Evolutionary conservation across 2,888 invertebrate species (phyloP), one percentile per base, ranked within the genome.

Genomic region (Spodoptera exigua): DNA sequence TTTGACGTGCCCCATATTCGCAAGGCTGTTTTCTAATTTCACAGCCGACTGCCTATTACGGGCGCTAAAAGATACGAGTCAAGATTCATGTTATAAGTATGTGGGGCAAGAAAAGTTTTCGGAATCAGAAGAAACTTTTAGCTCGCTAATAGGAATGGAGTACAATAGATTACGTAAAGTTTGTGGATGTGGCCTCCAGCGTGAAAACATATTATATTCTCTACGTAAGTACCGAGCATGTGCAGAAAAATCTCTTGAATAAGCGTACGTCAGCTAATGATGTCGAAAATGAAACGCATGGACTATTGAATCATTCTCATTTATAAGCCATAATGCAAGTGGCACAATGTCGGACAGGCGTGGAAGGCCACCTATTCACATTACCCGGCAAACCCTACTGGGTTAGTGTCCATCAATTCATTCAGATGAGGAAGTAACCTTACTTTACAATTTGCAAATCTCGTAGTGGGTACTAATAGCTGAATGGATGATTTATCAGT

Each of bases 291-390:
- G 83, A 85, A 81, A 86, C 84, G 83, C 80, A 81, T 73, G 67
- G 78, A 74, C 84, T 84, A 90, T 90, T 88, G 84, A 88, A 80
- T 75, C 71, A 76, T 70, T 80, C 74, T 84, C 85, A 89, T 90
- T 90, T 88, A 91, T 84, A 70, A 64, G 66, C 51, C 63, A 82
- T 85, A 87, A 86, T 86, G 83, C 83, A 79, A 82, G 71, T 78
- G 77, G 78, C 81, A 91, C 89, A 91, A 89, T 91, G 86, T 83
- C 79, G 89, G 84, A 87, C 87, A 89, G 93, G 93, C 85, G 79
- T 81, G 88, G 90, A 91, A 92, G 92, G 93, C 87, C 92, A 86
- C 74, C 86, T 87, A 91, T 92, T 91, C 89, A 91, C 78, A 63
- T 82, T 81, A 56, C 35, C 73, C 14, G 83, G 79, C 85, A 87